A percentile compares a stretch with the other conserved stretches of the same genome.
Conservation (phyloP, 2,113 vertebrate species). For the Nannospalax galili region DNA sequence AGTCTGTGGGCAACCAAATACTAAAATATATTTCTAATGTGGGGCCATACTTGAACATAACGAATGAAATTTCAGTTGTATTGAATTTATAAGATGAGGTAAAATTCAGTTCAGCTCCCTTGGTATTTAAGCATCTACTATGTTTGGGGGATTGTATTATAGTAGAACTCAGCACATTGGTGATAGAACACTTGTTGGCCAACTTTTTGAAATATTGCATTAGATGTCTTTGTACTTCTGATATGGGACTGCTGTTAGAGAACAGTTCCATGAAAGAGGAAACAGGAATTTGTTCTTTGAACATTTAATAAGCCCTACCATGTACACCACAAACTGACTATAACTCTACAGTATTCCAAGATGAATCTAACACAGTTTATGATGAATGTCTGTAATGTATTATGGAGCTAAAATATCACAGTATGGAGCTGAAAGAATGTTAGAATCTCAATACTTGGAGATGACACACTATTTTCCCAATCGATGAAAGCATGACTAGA, state of each 20-base stretch:
- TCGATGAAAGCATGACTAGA: conserved; percentile 21
- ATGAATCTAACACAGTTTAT: conserved; percentile 5
- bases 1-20: conserved; percentile 57
- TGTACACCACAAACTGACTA: neutral
- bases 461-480: conserved; percentile 15
- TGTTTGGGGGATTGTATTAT: neutral
- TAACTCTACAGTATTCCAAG: conserved; percentile 5
- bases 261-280: conserved; percentile 17
- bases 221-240: conserved; percentile 41
- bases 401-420: neutral
- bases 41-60: conserved; percentile 46
- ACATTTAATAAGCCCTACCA: conserved; percentile 22
- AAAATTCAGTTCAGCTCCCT: conserved; percentile 49
- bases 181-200: conserved; percentile 23
- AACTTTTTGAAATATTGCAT: conserved; percentile 53
- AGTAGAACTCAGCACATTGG: conserved; percentile 46
- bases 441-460: conserved; percentile 20
- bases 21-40: conserved; percentile 36
- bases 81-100: conserved; percentile 58
- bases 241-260: conserved; percentile 9
- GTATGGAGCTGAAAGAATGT: conserved; percentile 1
- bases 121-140: conserved; percentile 10
- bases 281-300: conserved; percentile 21
- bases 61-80: conserved; percentile 37
- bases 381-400: conserved; percentile 2